Base-by-base conservation (phyloP, 2,113 vertebrate genomes). In the Ammodytes dubius region DNA sequence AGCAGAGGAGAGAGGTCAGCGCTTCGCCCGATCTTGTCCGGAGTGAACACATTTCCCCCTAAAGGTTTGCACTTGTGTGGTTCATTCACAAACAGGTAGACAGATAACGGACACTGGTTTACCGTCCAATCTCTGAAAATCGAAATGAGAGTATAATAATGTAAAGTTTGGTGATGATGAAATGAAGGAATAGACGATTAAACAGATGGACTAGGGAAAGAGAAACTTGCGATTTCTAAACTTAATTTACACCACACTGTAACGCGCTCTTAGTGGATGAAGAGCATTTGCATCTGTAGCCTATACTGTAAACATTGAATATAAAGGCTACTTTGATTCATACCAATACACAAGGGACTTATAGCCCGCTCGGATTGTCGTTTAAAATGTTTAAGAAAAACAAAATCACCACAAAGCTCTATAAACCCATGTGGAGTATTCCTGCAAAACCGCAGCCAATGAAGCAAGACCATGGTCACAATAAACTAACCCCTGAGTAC, bases 1-100 rank as follows among this genome's bases (percentile, higher is more conserved):
- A 49, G 57, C 27, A 58, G 19, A 70, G 63, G 37, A 74, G 53
- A 82, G 79, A 82, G 71, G 69, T 84, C 64, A 88, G 5, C 2
- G 5, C 54, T 66, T 52, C 71, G 74, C 77, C 50, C 17, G 27
- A 6, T 82, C 39, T 27, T 67, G 47, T 75, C 58, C 15, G 8
- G 10, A 8, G 7, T 71, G 71, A 69, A 66, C 43, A 50, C 49
- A 1, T 71, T 73, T 49, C 67, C 45, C 27, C 27, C 27, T 27
- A 27, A 27, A 27, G 27, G 27, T 27, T 27, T 27, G 27, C 27
- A 27, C n/a, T n/a, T n/a, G n/a, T n/a, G 27, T 39, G 49, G 13
- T 39, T 40, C 2, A 13, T 35, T 19, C n/a, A 57, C 65, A 58
- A 53, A 50, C 39, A 19, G 57, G 27, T 27, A 27, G 27, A 27